A percentile compares a stretch with the other conserved stretches of the same genome.
phyloP scores from a whole-genome alignment of 2,113 vertebrate genomes.

The Mirounga angustirostris region DNA sequence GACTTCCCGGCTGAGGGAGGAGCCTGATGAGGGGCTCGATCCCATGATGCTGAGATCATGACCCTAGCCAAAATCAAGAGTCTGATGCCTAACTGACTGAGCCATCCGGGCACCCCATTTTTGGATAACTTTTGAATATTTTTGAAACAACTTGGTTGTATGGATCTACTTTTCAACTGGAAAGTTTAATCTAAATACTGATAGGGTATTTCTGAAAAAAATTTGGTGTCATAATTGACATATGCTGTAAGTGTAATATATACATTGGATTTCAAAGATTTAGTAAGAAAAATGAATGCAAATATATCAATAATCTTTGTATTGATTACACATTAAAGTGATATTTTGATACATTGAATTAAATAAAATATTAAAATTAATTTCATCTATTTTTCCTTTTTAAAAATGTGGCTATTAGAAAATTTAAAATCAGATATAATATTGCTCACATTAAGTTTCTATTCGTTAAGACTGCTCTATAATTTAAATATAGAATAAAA shows the following conservation, averaged over 20 bases:
- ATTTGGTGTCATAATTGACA: background rate
- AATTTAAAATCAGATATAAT: background rate
- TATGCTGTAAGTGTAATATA: background rate
- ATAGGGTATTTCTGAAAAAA: constrained; percentile 28
- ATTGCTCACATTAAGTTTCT: background rate
- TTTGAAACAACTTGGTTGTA: background rate
- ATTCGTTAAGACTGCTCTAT: background rate
- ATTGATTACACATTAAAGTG: background rate
- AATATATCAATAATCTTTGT: constrained; percentile 5
- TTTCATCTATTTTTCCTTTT: constrained; percentile 28
- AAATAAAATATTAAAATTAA: constrained; percentile 39
- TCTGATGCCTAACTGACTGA: background rate
- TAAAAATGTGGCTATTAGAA: background rate
- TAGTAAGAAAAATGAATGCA: background rate
- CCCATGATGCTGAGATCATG: background rate
- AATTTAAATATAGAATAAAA: constrained; percentile 46
- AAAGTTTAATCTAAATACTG: background rate
- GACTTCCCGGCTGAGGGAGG: background rate
- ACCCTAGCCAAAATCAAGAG: background rate
- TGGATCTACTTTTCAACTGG: background rate
- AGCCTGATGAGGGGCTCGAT: background rate
- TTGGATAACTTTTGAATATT: background rate
- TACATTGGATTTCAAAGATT: constrained; percentile 14
- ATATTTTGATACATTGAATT: background rate
- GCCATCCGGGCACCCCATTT: background rate